phyloP scores from a whole-genome alignment of 2,888 invertebrate genomes.

The Laothoe populi region DNA sequence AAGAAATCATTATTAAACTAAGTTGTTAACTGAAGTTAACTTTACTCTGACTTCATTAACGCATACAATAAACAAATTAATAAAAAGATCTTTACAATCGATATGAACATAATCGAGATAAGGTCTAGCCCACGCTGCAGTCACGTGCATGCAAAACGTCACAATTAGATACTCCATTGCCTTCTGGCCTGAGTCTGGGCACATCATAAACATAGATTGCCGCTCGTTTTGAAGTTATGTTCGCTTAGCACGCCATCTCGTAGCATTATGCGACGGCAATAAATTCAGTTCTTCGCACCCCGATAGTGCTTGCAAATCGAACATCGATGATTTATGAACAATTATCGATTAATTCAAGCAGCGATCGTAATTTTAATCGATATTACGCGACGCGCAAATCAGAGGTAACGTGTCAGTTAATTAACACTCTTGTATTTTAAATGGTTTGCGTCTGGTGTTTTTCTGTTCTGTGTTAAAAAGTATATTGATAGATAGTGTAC shows the following conservation, averaged over 20 bases:
- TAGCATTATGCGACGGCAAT: slow-evolving; percentile 69
- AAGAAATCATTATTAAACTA: too few relatives aligned
- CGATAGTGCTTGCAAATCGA: slow-evolving; percentile 80
- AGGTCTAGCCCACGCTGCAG: slow-evolving; percentile 27
- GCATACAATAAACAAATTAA: background rate
- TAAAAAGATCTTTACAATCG: background rate
- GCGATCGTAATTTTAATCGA: slow-evolving; percentile 81
- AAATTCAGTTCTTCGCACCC: slow-evolving; percentile 82
- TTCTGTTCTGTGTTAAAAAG: background rate
- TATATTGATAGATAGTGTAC: background rate
- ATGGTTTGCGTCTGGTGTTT: background rate
- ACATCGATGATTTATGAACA: slow-evolving; percentile 84
- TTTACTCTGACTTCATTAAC: too few relatives aligned
- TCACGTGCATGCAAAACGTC: slow-evolving; percentile 58
- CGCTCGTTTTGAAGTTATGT: slow-evolving; percentile 69
- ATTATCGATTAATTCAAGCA: slow-evolving; percentile 85
- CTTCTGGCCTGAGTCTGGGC: slow-evolving; percentile 49
- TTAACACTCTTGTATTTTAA: slow-evolving; percentile 25
- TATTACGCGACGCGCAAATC: slow-evolving; percentile 43
- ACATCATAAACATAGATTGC: slow-evolving; percentile 76
- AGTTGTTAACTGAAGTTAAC: too few relatives aligned
- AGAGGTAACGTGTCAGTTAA: slow-evolving; percentile 26
- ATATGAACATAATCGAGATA: slow-evolving; percentile 12
- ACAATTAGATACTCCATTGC: slow-evolving; percentile 63
- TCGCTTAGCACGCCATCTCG: slow-evolving; percentile 73